Evolutionary conservation across 2,888 invertebrate genomes (phyloP).

Genomic region (Ichneumoninae sp.): DNA sequence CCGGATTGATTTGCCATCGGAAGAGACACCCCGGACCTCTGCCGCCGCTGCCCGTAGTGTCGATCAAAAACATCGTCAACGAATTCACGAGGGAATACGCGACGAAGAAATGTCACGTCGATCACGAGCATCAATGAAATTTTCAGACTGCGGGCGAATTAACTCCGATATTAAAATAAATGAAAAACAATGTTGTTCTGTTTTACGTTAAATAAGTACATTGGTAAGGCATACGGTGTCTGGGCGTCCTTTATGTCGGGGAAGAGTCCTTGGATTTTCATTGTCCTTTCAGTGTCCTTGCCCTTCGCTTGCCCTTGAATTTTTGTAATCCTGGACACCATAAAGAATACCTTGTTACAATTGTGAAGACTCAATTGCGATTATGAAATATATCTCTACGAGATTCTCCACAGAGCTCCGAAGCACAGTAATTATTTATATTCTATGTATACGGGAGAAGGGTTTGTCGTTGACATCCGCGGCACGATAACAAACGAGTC

Average conservation of each 20-base stretch:
- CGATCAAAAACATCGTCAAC: conserved; percentile 74
- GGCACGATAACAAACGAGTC: neutral
- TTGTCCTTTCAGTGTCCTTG: neutral
- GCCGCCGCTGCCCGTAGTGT: conserved; percentile 75
- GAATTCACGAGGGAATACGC: conserved; percentile 75
- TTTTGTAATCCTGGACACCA: neutral
- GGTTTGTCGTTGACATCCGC: neutral
- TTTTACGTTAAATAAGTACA: neutral
- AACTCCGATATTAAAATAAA: neutral
- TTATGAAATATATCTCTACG: neutral
- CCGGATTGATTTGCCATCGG: conserved; percentile 76
- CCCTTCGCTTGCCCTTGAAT: neutral
- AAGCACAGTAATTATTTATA: neutral
- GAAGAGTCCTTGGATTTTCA: too few relatives aligned
- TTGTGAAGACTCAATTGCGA: too few relatives aligned
- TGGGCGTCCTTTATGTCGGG: too few relatives aligned
- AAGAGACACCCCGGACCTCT: conserved; percentile 76
- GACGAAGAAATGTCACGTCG: conserved; percentile 64
- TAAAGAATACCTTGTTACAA: neutral
- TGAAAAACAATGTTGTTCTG: neutral
- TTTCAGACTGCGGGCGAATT: neutral
- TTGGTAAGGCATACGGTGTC: too few relatives aligned
- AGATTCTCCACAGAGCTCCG: neutral
- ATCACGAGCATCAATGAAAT: neutral
- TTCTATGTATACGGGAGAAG: neutral